phyloP scores from a whole-genome alignment of 2,797 vertebrate species.

The Anomalospiza imberbis region DNA sequence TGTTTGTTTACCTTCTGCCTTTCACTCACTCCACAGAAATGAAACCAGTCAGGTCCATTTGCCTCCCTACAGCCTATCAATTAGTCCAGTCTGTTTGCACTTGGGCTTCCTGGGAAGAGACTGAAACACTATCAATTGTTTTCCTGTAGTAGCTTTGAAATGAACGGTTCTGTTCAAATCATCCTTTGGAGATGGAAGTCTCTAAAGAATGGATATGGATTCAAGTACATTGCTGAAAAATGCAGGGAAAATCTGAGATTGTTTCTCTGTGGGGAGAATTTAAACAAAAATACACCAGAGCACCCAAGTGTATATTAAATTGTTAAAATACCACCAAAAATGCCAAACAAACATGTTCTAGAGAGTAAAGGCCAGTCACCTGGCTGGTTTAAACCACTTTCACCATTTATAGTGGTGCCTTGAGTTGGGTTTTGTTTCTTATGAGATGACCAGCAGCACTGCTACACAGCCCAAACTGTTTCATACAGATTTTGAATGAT shows the following conservation, averaged over 20 bases:
- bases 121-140: not conserved
- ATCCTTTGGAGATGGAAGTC: not conserved
- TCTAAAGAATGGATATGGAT: not conserved
- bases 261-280: not conserved
- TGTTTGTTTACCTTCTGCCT: constrained; percentile 17
- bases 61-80: not conserved
- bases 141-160: not conserved
- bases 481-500: not conserved
- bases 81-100: not conserved
- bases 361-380: not conserved
- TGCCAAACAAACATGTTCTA: not conserved
- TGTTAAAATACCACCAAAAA: not conserved
- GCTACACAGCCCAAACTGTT: not conserved
- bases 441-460: not conserved
- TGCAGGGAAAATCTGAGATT: not conserved
- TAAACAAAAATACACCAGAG: not conserved
- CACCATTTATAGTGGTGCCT: not conserved
- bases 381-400: not conserved
- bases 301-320: not conserved
- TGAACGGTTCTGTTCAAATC: not conserved
- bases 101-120: not conserved
- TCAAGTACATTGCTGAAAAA: not conserved
- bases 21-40: not conserved
- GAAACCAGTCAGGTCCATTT: not conserved
- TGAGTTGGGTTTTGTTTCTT: not conserved